Evolutionary conservation across 2,888 invertebrate genomes (phyloP).

Genomic region (Heliconius ismenius): DNA sequence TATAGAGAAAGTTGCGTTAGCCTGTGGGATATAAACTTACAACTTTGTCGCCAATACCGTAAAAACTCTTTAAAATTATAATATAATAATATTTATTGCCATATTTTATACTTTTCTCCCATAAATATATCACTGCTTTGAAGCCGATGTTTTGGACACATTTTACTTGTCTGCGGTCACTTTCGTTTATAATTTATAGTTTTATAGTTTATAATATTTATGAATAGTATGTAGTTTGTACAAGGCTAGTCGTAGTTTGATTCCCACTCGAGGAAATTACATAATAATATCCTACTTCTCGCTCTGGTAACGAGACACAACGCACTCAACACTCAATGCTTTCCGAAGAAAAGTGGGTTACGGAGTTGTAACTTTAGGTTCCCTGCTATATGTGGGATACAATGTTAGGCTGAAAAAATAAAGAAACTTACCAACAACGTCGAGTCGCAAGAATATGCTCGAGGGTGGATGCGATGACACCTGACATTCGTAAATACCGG

Average conservation of each 20-base stretch:
- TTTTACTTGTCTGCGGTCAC: slow-evolving; percentile 1
- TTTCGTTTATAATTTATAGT: slow-evolving; percentile 10
- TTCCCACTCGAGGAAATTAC: neutral
- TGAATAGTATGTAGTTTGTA: neutral
- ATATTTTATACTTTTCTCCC: neutral
- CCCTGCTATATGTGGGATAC: neutral
- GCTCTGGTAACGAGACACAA: neutral
- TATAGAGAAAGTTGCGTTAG: no score
- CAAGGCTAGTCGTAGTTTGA: neutral
- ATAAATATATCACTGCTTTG: neutral
- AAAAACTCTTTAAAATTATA: neutral
- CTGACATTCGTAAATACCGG: slow-evolving; percentile 94
- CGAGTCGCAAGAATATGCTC: slow-evolving; percentile 92
- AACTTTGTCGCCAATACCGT: neutral
- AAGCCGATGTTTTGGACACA: neutral
- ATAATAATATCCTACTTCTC: neutral
- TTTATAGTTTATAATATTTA: neutral
- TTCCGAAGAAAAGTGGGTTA: neutral
- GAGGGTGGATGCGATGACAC: slow-evolving; percentile 95
- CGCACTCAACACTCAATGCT: neutral
- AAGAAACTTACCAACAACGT: slow-evolving; percentile 88
- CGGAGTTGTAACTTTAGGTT: neutral
- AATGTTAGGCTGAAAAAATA: neutral
- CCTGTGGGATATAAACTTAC: no score
- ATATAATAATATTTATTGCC: neutral